Evolutionary conservation across 2,888 invertebrate genomes (phyloP).

Genomic region (Atethmia centrago): DNA sequence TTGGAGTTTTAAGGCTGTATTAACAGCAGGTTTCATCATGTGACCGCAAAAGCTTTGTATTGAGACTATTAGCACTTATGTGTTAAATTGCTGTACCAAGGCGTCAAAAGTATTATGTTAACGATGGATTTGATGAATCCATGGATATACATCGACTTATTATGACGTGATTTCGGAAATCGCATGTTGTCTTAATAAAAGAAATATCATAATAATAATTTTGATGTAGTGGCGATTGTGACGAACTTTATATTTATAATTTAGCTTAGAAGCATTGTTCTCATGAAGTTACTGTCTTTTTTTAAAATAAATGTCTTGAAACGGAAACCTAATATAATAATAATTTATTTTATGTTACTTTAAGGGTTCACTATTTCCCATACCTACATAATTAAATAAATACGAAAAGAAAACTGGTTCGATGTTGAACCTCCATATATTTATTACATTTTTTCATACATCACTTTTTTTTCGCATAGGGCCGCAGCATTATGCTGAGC

Average conservation of each 20-base stretch:
- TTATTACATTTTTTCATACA: too few species aligned
- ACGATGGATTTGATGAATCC: conserved; percentile 15
- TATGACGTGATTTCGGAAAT: conserved; percentile 3
- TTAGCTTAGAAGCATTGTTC: neutral
- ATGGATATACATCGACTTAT: neutral
- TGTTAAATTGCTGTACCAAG: conserved; percentile 44
- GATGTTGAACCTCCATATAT: neutral
- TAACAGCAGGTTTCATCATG: conserved; percentile 46
- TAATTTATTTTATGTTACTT: neutral
- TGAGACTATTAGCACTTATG: conserved; percentile 49
- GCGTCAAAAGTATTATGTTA: conserved; percentile 28
- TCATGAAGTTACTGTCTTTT: too few species aligned
- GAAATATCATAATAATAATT: neutral
- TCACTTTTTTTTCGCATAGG: too few species aligned
- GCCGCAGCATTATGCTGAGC: too few species aligned
- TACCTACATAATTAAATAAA: neutral
- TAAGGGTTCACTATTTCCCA: neutral
- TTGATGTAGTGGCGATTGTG: neutral
- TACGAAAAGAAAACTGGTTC: neutral
- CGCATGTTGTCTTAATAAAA: neutral
- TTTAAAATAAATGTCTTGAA: neutral
- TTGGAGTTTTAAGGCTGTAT: conserved; percentile 55
- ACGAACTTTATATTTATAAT: neutral
- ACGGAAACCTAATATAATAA: neutral
- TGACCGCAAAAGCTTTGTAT: conserved; percentile 50